A percentile compares a stretch with the other conserved stretches of the same genome.
These are phyloP conservation scores for Atethmia centrago DNA, from an alignment of 2,888 invertebrate genomes.

Conservation along the genomic window DNA sequence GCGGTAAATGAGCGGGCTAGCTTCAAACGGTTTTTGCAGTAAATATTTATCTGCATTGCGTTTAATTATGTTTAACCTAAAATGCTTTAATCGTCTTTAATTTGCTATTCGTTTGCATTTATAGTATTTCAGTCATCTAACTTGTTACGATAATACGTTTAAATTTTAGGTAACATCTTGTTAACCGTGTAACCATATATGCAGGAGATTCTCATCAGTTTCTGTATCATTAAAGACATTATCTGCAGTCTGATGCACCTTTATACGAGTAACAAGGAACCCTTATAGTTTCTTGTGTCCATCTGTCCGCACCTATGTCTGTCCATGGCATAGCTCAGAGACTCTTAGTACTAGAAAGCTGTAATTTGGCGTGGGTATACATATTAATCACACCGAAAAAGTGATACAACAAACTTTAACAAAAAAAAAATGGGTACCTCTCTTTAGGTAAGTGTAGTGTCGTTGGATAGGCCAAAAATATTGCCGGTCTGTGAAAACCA, in stretches of 20 bases:
- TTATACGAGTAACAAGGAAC: too few relatives aligned
- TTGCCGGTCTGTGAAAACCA: too few relatives aligned
- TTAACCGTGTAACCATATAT: background rate
- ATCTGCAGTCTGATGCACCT: background rate
- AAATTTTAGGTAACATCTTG: conserved; percentile 13
- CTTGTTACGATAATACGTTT: conserved; percentile 7
- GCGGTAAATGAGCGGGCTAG: conserved; percentile 44
- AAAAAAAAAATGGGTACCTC: too few relatives aligned
- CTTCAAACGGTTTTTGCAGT: conserved; percentile 52
- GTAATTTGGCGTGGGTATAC: too few relatives aligned
- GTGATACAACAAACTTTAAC: too few relatives aligned
- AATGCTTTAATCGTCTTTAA: conserved; percentile 52
- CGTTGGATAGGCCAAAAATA: too few relatives aligned
- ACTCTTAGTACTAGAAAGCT: too few relatives aligned
- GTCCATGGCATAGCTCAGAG: too few relatives aligned
- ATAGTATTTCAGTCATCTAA: conserved; percentile 21
- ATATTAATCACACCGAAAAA: too few relatives aligned
- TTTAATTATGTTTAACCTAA: conserved; percentile 52
- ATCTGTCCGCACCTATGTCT: too few relatives aligned
- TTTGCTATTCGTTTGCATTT: conserved; percentile 26
- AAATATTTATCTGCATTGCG: conserved; percentile 53
- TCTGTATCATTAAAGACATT: background rate
- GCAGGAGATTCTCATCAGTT: background rate
- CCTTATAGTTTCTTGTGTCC: too few relatives aligned
- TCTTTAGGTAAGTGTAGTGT: too few relatives aligned